Evolutionary conservation across 2,888 invertebrate genomes (phyloP), one percentile per base, ranked within the genome.

Genomic region (Anodontia alba): DNA sequence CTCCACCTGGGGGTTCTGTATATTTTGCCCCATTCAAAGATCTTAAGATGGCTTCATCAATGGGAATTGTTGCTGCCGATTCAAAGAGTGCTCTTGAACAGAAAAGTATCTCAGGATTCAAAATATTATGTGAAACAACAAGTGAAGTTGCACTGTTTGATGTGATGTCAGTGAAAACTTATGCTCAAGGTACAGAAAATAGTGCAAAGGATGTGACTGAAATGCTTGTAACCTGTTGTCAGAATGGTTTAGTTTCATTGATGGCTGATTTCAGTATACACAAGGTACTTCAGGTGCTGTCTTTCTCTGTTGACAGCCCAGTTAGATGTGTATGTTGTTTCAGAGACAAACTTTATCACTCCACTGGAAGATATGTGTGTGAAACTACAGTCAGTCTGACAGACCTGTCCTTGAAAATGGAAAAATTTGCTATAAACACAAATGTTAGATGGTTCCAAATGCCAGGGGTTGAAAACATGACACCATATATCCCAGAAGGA

Each of bases 1-100:
- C 76, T 81, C 83, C 76, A 46, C 62, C 73, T 62, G 81, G 73
- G 46, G 83, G 83, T 12, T 76, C 80, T 29, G 76, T 81, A 17
- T 83, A 74, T 51, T 72, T 71, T 76, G 72, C 73, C 66, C 74
- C 84, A 74, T n/a, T 84, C 5, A 77, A 78, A 72, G 67, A 26
- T 29, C 49, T 26, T 38, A 26, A 54, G 8, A 2, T n/a, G 5
- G 1, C 23, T 26, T 1, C 3, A 26, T 7, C 26, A 54, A 54
- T 26, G 23, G n/a, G 23, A 23, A n/a, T 5, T 46, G 15, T 20
- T 46, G 46, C n/a, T 46, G 3, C 46, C 5, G 17, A 8, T 10
- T 26, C 29, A 23, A 7, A 10, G n/a, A 26, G 12, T 5, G 54
- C 10, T 26, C 26, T 10, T 8, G 5, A 10, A 5, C 5, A 7